Base-by-base conservation (phyloP, 2,113 vertebrate genomes). In the Hemichromis elongatus region DNA sequence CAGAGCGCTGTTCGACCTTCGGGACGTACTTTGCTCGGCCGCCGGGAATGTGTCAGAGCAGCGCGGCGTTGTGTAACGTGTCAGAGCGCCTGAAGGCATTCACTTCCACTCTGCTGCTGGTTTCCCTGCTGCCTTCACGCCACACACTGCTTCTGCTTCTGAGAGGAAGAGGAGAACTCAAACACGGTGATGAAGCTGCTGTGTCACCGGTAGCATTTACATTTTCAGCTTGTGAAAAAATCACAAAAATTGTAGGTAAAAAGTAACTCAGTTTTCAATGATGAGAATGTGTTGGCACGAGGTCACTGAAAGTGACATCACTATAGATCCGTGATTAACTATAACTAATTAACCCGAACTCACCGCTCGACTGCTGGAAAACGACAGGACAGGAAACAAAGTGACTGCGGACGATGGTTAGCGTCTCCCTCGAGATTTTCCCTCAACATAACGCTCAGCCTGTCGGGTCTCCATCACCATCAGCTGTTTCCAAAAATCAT, bases 1-100 rank as follows among this genome's bases (percentile, higher is more conserved):
- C 30, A 61, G 21, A 82, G 83, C 83, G 33, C n/a, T 7, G 1
- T 53, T 19, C 6, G 26, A 85, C 81, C 84, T 88, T 90, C 42
- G 18, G 47, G 52, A 26, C 5, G 3, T 4, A 14, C 24, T 28
- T 28, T 8, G 3, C 59, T 24, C 1, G 24, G 53, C 42, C 6
- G 9, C 14, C 0, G 24, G 24, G 68, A 47, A 47, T 2, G 45
- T 47, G 9, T 73, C 24, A 73, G 68, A 73, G 68, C 1, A 3
- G 14, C 4, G 4, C 1, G 3, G 6, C 8, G 10, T 73, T 73
- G 68, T 6, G 9, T 50, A 73, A 73, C 0, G 24, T 30, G 77
- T 86, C 50, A 18, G 47, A 75, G 55, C 6, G 1, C 87, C 90
- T 30, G 59, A 4, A 45, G 86, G 45, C 40, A 2, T 50, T 73